Percentiles rank a stretch among this genome's conserved stretches.
phyloP scores from a whole-genome alignment of 92 coral and sea anemone species.

The Epizoanthus illoricatus region DNA sequence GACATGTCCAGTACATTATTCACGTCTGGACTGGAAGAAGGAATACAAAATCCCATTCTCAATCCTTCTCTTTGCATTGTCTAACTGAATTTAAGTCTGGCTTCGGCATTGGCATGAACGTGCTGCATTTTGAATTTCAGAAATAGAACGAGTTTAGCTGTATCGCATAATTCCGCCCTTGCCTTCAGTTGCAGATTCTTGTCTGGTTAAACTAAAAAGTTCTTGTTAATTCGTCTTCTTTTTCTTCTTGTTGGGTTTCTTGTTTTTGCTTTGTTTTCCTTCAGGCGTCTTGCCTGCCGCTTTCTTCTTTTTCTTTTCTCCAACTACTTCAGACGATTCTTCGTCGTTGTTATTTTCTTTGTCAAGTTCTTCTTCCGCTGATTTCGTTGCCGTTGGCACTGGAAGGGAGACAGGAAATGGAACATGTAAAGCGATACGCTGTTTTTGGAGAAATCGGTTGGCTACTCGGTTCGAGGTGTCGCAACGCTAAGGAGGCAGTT shows the following conservation, averaged over 20 bases:
- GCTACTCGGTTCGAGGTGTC: no score
- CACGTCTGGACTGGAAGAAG: no score
- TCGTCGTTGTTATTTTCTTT: slow-evolving; percentile 27
- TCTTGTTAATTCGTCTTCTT: not conserved
- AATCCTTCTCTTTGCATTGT: no score
- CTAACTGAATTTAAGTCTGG: no score
- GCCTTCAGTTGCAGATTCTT: not conserved
- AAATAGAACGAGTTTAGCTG: not conserved
- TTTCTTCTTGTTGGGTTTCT: slow-evolving; percentile 22
- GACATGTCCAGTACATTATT: no score
- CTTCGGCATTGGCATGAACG: no score
- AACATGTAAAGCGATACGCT: not conserved
- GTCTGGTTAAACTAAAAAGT: no score
- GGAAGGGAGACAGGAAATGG: not conserved
- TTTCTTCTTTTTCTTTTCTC: not conserved
- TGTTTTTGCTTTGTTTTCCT: not conserved
- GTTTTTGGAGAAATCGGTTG: no score
- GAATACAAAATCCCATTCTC: no score
- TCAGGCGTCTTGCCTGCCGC: not conserved
- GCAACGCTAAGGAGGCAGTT: no score
- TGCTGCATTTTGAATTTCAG: not conserved
- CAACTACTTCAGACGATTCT: not conserved
- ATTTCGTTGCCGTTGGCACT: not conserved
- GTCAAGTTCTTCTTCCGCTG: slow-evolving; percentile 16
- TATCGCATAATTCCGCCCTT: not conserved